These are phyloP conservation scores for Poeciliopsis presidionis DNA, from an alignment of 2,797 vertebrate genomes.

Conservation along the genomic window DNA sequence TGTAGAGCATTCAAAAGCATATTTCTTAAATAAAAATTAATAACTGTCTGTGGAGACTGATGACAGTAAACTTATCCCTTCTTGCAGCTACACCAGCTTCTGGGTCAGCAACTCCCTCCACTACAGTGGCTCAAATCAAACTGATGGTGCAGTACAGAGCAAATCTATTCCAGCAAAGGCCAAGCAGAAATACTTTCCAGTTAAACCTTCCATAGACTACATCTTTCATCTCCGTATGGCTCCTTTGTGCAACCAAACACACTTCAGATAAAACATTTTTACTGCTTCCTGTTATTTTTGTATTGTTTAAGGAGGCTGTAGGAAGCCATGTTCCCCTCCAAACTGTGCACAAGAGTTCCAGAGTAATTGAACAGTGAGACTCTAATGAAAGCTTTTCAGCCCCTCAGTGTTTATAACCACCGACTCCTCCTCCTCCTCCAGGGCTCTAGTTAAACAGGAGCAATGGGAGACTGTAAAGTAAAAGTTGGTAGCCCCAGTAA, in stretches of 20 bases:
- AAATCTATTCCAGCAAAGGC: conserved; percentile 23
- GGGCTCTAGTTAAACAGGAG: conserved; percentile 38
- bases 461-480: conserved; percentile 15
- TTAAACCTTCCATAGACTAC: conserved; percentile 47
- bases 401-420: conserved; percentile 22
- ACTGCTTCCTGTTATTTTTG: conserved; percentile 40
- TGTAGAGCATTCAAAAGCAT: conserved; percentile 18
- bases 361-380: conserved; percentile 21
- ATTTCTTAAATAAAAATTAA: conserved; percentile 33
- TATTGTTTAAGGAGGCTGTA: conserved; percentile 25
- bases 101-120: conserved; percentile 54
- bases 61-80: conserved; percentile 49
- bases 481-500: conserved; percentile 30
- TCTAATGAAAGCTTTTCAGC: conserved; percentile 21
- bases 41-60: conserved; percentile 53
- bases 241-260: conserved; percentile 38
- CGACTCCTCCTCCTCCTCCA: conserved; percentile 23
- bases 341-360: conserved; percentile 36
- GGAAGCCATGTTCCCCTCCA: conserved; percentile 17
- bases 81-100: conserved; percentile 46
- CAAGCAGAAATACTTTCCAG: conserved; percentile 29
- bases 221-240: conserved; percentile 43
- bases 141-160: conserved; percentile 30
- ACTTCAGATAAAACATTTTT: conserved; percentile 47
- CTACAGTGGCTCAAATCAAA: conserved; percentile 48